Base-by-base conservation (phyloP, 2,113 vertebrate species). In the Hucho hucho region DNA sequence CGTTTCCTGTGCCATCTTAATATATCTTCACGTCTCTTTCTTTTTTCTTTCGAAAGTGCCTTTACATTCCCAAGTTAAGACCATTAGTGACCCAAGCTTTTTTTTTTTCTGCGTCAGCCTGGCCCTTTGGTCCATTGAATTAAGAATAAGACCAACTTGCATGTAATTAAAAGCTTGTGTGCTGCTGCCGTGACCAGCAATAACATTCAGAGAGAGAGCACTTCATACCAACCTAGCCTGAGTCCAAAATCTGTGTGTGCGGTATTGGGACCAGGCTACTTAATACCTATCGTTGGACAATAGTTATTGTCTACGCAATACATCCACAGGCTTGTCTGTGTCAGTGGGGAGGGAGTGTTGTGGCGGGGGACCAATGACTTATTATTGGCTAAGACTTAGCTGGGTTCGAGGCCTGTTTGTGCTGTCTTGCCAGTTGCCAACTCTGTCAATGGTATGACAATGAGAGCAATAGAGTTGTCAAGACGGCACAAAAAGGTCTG, bases 1-100 rank as follows among this genome's bases (percentile, higher is more conserved):
- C 64, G 75, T 83, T 82, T 70, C 83, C 85, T 83, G 5, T 75
- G 73, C 76, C 68, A 70, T 70, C 69, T 72, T 68, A 73, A 89
- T 86, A 43, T 53, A 81, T 82, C 79, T 76, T 73, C 81, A 25
- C n/a, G 12, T 80, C 75, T 76, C 89, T 90, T 91, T 87, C 89
- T 28, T 29, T 29, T 0, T 29, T 32, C 0, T 32, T 92, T 92
- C 89, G 89, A 58, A 92, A 93, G 92, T 93, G 90, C 92, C 92
- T 93, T 92, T 92, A 90, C 90, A 89, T 89, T 88, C 87, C 91
- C 76, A 22, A 69, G 43, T 75, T 69, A 84, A 87, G 73, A 84
- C 70, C 73, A 81, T 75, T 79, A 28, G 75, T 73, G 43, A 72
- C 74, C 69, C 26, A n/a, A 28, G 68, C 79, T 73, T 16, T 1